A percentile compares a stretch with the other conserved stretches of the same genome.
These are phyloP conservation scores for Brachyistius frenatus DNA, from an alignment of 2,113 vertebrate species.

Conservation along the genomic window DNA sequence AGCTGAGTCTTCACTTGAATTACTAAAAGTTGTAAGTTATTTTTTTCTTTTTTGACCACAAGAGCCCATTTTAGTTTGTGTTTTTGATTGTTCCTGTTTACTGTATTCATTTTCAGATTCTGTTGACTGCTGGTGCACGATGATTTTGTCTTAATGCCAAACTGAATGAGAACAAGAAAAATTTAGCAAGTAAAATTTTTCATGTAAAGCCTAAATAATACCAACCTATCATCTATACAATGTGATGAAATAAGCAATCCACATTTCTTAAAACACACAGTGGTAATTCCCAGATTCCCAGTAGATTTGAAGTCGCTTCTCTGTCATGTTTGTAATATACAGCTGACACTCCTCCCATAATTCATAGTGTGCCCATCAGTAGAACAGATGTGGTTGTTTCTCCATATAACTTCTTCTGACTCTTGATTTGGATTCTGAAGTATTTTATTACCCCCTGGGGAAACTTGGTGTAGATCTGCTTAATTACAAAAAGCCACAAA, in stretches of 20 bases:
- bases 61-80: too few relatives aligned
- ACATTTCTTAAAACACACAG: slow-evolving; percentile 13
- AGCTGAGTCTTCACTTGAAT: too few relatives aligned
- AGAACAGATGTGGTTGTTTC: slow-evolving; percentile 18
- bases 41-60: too few relatives aligned
- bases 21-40: too few relatives aligned
- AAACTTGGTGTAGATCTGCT: slow-evolving; percentile 23
- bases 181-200: too few relatives aligned
- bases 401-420: slow-evolving; percentile 5
- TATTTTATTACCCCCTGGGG: slow-evolving; percentile 20
- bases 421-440: slow-evolving; percentile 29
- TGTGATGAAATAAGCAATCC: slow-evolving; percentile 14
- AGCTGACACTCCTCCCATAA: slow-evolving; percentile 8
- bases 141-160: too few relatives aligned
- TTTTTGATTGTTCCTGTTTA: too few relatives aligned
- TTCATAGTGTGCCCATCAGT: slow-evolving; percentile 13
- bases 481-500: slow-evolving; percentile 52
- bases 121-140: too few relatives aligned
- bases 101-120: too few relatives aligned
- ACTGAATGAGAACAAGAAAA: too few relatives aligned
- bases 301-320: neutral
- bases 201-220: too few relatives aligned
- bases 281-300: neutral
- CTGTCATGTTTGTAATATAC: neutral
- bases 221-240: neutral